Percentiles rank a stretch among this genome's conserved stretches.
Evolutionary conservation across 2,888 invertebrate species (phyloP).

Genomic region (Drosophila anceps): DNA sequence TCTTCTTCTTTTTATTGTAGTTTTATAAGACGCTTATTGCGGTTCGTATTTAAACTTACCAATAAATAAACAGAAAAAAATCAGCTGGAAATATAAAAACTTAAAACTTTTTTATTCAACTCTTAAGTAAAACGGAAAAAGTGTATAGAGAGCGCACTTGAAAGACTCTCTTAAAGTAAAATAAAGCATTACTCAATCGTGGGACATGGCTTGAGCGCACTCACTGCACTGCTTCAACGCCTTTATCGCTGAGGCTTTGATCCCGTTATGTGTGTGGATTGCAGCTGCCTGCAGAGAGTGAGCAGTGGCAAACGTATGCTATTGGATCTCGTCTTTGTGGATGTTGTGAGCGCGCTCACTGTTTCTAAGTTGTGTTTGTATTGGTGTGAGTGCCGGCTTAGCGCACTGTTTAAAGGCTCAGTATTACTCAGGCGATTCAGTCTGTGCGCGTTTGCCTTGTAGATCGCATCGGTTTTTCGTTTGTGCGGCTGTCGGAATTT

Average conservation of each 20-base stretch:
- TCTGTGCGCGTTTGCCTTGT: neutral
- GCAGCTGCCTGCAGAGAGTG: neutral
- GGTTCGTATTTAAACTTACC: constrained; percentile 7
- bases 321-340: neutral
- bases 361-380: neutral
- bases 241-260: neutral
- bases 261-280: constrained; percentile 2
- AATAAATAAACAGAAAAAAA: constrained; percentile 23
- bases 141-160: neutral
- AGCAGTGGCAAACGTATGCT: neutral
- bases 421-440: too few species aligned
- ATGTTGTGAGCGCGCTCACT: neutral
- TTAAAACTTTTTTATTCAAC: neutral
- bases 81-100: constrained; percentile 16
- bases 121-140: neutral
- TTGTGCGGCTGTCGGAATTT: neutral
- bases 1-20: constrained; percentile 8
- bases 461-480: neutral
- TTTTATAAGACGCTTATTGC: constrained; percentile 14
- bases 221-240: neutral
- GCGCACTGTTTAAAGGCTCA: too few species aligned
- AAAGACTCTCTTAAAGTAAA: neutral
- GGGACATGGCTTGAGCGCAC: too few species aligned
- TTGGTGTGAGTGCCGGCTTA: neutral
- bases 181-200: too few species aligned